Evolutionary conservation across 2,888 invertebrate species (phyloP).

Genomic region (Eilema depressum): DNA sequence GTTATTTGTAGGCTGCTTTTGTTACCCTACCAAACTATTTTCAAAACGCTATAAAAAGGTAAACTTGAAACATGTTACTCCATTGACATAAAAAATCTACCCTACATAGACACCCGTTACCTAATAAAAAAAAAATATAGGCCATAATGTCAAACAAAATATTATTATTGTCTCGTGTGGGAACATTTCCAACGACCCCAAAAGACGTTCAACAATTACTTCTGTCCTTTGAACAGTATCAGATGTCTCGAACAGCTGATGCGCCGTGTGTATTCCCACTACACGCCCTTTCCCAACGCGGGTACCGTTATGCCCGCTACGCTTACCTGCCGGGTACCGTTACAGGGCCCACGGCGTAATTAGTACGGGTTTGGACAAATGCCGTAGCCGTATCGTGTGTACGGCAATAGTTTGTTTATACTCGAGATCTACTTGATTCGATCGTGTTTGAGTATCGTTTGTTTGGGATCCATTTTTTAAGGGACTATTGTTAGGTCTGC

Average conservation of each 20-base stretch:
- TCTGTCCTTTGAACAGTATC: constrained; percentile 9
- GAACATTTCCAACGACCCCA: background rate
- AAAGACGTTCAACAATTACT: background rate
- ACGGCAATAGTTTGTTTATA: constrained; percentile 1
- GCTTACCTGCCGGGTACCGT: constrained; percentile 35
- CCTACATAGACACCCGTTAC: background rate
- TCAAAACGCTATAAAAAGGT: background rate
- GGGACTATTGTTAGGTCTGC: background rate
- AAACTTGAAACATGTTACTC: background rate
- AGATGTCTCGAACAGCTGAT: constrained; percentile 25
- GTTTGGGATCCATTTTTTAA: background rate
- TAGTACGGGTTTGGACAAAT: constrained; percentile 15
- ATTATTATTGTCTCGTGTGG: background rate
- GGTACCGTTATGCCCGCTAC: constrained; percentile 33
- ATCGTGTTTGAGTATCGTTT: background rate
- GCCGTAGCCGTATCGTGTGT: background rate
- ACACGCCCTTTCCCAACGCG: constrained; percentile 23
- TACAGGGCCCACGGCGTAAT: constrained; percentile 26
- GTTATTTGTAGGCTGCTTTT: background rate
- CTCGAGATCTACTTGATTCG: background rate
- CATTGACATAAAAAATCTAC: background rate
- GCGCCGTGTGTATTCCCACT: background rate
- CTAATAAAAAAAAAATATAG: background rate
- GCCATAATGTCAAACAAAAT: background rate
- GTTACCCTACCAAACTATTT: background rate